Evolutionary conservation across 2,888 invertebrate species (phyloP).

Genomic region (Nomada lathburiana): DNA sequence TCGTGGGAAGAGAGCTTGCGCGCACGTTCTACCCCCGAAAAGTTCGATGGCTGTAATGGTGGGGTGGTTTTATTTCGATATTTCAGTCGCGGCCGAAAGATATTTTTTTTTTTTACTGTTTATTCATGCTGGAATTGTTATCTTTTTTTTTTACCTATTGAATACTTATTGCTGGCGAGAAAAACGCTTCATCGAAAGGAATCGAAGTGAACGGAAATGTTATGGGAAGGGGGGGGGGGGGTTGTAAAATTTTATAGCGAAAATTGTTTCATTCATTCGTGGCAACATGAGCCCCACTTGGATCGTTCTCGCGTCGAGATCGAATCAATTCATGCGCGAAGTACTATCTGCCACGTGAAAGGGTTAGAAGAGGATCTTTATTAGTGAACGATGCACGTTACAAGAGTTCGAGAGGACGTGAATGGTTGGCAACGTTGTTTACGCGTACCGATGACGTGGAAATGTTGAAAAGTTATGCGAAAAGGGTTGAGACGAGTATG

Average conservation of each 20-base stretch:
- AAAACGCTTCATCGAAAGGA: background rate
- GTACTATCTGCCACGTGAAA: conserved; percentile 3
- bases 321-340: background rate
- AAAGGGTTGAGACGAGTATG: background rate
- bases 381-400: conserved; percentile 9
- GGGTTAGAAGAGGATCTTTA: conserved; percentile 1
- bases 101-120: background rate
- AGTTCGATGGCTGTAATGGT: background rate
- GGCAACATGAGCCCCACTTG: background rate
- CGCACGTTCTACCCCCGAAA: background rate
- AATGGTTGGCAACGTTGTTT: background rate
- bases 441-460: background rate
- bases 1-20: conserved; percentile 12
- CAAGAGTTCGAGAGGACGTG: background rate
- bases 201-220: background rate
- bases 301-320: conserved; percentile 15
- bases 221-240: background rate
- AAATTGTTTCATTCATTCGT: conserved; percentile 21
- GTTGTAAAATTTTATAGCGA: conserved; percentile 13
- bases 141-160: background rate
- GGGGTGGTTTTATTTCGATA: background rate
- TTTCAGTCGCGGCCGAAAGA: background rate
- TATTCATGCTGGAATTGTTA: background rate
- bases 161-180: background rate
- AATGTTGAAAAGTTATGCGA: background rate